Percentiles rank a stretch among this genome's conserved stretches.
Evolutionary conservation across 2,113 vertebrate genomes (phyloP).

Genomic region (Protobothrops mucrosquamatus): DNA sequence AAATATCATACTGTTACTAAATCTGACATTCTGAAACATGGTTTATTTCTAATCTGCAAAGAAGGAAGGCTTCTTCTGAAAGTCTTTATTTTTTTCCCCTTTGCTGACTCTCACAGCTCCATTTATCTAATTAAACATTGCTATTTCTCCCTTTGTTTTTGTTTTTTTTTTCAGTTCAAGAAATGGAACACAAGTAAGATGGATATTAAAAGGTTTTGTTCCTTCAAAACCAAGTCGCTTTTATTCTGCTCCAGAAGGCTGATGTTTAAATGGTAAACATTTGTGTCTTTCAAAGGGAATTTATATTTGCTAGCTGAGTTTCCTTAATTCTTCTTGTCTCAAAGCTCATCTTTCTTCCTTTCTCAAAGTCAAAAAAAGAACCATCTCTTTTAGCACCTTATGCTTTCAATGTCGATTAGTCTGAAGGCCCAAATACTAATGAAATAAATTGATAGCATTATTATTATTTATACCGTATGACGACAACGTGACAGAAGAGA

Average conservation of each 20-base stretch:
- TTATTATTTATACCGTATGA: not conserved
- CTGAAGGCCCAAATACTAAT: not conserved
- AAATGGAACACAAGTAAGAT: conserved; percentile 20
- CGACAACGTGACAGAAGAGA: not conserved
- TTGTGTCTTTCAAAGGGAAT: conserved; percentile 34
- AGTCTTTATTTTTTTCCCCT: not conserved
- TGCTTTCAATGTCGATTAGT: not conserved
- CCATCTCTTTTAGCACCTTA: conserved; percentile 33
- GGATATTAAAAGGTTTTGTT: conserved; percentile 10
- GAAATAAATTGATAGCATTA: conserved; percentile 5
- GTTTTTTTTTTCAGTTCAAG: not conserved
- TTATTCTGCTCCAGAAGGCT: conserved; percentile 7
- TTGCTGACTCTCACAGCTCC: not conserved
- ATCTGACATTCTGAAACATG: not conserved
- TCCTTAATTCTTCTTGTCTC: conserved; percentile 30
- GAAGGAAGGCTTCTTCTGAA: not conserved
- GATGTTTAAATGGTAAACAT: conserved; percentile 43
- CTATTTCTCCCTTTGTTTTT: not conserved
- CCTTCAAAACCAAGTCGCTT: not conserved
- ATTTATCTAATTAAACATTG: conserved; percentile 18
- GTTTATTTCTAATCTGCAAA: not conserved
- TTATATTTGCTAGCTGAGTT: conserved; percentile 48
- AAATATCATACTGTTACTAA: not conserved
- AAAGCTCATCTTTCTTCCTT: conserved; percentile 28
- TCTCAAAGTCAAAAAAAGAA: conserved; percentile 44